These are phyloP conservation scores for Cyclophora albipunctata DNA, from an alignment of 2,888 invertebrate genomes.

Conservation along the genomic window DNA sequence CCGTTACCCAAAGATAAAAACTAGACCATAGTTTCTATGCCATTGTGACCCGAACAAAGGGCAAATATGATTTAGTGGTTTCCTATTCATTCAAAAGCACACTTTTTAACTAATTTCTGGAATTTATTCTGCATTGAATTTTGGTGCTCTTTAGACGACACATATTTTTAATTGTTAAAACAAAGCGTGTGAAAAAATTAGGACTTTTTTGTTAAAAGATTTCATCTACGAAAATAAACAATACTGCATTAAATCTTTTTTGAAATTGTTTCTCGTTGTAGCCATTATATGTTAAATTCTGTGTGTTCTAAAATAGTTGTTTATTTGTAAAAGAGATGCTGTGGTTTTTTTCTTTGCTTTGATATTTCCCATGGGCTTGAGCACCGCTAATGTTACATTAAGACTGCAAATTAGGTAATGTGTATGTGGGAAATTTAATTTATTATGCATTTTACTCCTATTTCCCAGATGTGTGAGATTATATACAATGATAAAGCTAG, in stretches of 20 bases:
- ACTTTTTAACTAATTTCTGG: constrained; percentile 1
- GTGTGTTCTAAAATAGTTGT: constrained; percentile 39
- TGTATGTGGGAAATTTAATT: constrained; percentile 57
- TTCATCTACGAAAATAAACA: constrained; percentile 11
- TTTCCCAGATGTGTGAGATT: constrained; percentile 27
- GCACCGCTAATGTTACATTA: constrained; percentile 53
- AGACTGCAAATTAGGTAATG: constrained; percentile 63
- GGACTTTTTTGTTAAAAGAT: constrained; percentile 1
- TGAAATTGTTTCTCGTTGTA: constrained; percentile 13
- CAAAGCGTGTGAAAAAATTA: constrained; percentile 1
- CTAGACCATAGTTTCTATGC: constrained; percentile 49
- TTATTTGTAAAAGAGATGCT: constrained; percentile 38
- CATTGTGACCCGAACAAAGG: constrained; percentile 58
- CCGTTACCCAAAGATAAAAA: constrained; percentile 63
- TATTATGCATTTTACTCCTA: constrained; percentile 13
- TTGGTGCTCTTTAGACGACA: no score
- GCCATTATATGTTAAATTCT: constrained; percentile 31
- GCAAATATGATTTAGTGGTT: constrained; percentile 62
- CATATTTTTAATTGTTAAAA: neutral
- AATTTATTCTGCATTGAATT: no score
- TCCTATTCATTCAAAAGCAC: constrained; percentile 30
- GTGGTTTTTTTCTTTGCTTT: constrained; percentile 32
- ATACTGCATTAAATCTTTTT: constrained; percentile 7
- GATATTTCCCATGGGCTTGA: constrained; percentile 51
- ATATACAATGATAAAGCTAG: constrained; percentile 29